Base-by-base conservation (phyloP, 1,140 invertebrate genomes). In the Dufourea novaeangliae region DNA sequence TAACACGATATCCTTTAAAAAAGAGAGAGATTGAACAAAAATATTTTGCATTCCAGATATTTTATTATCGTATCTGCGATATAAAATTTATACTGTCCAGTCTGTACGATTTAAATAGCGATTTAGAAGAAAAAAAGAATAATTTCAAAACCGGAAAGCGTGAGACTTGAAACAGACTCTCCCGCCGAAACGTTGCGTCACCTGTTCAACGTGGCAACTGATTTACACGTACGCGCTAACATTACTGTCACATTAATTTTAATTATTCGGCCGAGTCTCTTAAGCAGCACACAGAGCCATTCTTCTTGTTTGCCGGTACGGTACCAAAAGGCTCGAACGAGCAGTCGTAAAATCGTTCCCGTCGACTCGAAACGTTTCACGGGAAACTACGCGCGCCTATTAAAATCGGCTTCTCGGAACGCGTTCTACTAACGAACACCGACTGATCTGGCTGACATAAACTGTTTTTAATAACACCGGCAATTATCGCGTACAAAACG, bases 401-500 rank as follows among this genome's bases (percentile, higher is more conserved):
- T 85, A 85, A 85, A 85, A 73, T 46, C 79, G 66, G 75, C 78
- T 84, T 85, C 83, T 52, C 74, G 22, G 83, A 85, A 81, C 73
- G 70, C 78, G 70, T 78, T 85, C 74, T 67, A 74, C 81, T 84
- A 84, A 83, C 80, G 80, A 84, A 85, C 78, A 73, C 54, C 69
- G 73, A 67, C 83, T 69, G 78, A 83, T 85, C 79, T 84, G n/a
- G 14, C 70, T 67, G 64, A 37, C 78, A 81, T 85, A 80, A 85
- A 85, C 72, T 81, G 78, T 74, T 80, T 84, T 84, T 84, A 84
- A 83, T 83, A 83, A 83, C 80, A 37, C 62, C 46, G 77, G 80
- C 81, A 72, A 83, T 83, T 83, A 83, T 83, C 68, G 80, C 63
- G 70, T 78, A 83, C 63, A 27, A 39, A 71, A 52, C 39, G 73